Base-by-base conservation (phyloP, 2,797 vertebrate species). In the Esox lucius region DNA sequence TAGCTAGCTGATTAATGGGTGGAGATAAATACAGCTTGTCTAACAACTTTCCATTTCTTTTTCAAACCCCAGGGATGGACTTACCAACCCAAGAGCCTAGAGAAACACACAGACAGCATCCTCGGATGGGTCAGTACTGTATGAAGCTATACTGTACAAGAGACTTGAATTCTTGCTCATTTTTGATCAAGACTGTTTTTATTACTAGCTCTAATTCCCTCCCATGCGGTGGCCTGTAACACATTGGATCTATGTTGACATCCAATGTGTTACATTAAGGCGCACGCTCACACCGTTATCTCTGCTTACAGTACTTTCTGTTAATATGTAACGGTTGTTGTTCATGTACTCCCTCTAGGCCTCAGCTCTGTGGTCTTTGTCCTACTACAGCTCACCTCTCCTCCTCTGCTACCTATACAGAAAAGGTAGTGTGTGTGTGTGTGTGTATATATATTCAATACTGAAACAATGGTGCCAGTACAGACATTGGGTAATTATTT, bases 341-440 rank as follows among this genome's bases (percentile, higher is more conserved):
- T 81, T 22, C 71, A 16, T 78, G 24, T 56, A 74, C 33, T 72
- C 6, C 61, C 39, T 71, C 33, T 87, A 98, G 96, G 96, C 96
- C 69, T 96, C 96, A 53, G 92, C 94, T 35, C 88, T 97, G 78
- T 97, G 96, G 95, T 96, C 95, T 75, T 88, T 98, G 73, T 97
- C 96, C 66, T 98, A 96, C 80, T 98, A 97, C 90, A 95, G 94
- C 70, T 98, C 96, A 26, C 96, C 96, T 69, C 90, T 98, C 26
- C 91, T 96, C 59, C 90, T 95, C 80, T 95, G 95, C 87, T 97
- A 96, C 87, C 90, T 97, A 72, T 98, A 97, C 92, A 95, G 95
- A 84, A 98, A 97, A 96, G 96, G 96, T 97, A 91, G 15, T 4
- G 24, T 56, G 31, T 35, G 26, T 61, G 19, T 66, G 71, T 67